Conservation (phyloP, 2,113 vertebrate species). For the Phodopus roborovskii region DNA sequence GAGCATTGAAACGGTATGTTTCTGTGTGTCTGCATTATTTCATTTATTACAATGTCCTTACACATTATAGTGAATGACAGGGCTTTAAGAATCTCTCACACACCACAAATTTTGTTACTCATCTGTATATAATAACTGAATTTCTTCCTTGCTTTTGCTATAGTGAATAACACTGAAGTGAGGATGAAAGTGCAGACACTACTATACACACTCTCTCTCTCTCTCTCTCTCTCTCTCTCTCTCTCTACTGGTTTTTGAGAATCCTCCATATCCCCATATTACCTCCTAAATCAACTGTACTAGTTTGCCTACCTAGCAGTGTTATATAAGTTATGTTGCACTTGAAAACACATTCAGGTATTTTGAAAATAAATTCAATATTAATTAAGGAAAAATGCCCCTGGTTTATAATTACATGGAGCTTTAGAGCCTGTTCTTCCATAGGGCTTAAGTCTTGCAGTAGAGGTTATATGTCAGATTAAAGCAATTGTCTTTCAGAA, state of each 20-base stretch:
- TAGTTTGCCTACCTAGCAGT: not conserved
- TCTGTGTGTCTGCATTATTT: not conserved
- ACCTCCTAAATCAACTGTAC: not conserved
- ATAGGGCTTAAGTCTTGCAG: not conserved
- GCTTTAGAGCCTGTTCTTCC: not conserved
- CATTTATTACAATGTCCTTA: not conserved
- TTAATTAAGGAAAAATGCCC: not conserved
- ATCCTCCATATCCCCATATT: fast-evolving
- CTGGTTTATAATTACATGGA: fast-evolving
- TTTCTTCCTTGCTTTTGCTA: not conserved
- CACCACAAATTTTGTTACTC: not conserved
- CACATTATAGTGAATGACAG: not conserved
- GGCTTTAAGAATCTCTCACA: not conserved
- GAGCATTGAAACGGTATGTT: not conserved
- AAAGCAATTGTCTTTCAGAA: not conserved
- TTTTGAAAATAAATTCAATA: not conserved
- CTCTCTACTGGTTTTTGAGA: not conserved
- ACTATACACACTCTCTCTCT: too few relatives aligned
- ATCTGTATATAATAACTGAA: not conserved
- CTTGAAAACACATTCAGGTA: too few relatives aligned
- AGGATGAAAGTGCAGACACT: not conserved
- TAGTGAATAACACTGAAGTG: not conserved
- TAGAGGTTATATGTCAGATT: not conserved
- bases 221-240: too few relatives aligned
- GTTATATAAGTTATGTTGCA: too few relatives aligned